Base-by-base conservation (phyloP, 1,140 invertebrate genomes). In the Calliopsis andreniformis region DNA sequence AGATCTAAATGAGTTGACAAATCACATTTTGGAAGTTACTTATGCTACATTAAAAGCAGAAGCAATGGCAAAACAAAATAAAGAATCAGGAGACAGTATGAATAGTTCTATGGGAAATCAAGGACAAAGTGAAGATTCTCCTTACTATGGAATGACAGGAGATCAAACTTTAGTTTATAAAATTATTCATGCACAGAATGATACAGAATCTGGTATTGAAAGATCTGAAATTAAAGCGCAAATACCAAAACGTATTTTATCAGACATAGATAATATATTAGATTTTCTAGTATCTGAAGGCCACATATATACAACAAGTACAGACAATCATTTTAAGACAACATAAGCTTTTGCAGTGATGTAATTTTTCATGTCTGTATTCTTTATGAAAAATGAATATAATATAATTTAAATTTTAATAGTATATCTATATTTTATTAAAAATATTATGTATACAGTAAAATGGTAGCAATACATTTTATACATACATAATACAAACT, bases 271-370 rank as follows among this genome's bases (percentile, higher is more conserved):
- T 67, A 82, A 87, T 16, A 91, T 92, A 39, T 47, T 92, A 6
- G 89, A 92, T 5, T 92, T 92, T 45, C 77, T 92, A 1, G 85
- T 87, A 1, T 87, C 84, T 6, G 91, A 92, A 73, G 91, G 91
- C n/a, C 91, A 92, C 18, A 89, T 92, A 69, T 92, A 92, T 64
- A 91, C 91, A 1, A 91, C 91, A 0, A 84, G 86, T 32, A 91
- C 90, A n/a, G 91, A 92, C 42, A 87, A 92, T 80, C 86, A 88
- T 58, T 92, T 91, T 73, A 92, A 91, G 83, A 85, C 90, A 25
- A 92, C 89, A 45, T 92, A 85, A 90, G 10, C 53, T 32, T 28
- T n/a, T n/a, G n/a, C n/a, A n/a, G n/a, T n/a, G n/a, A n/a, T n/a
- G n/a, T n/a, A n/a, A n/a, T n/a, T n/a, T n/a, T n/a, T n/a, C n/a